phyloP scores from a whole-genome alignment of 1,140 invertebrate genomes.

The Melitaea cinxia region DNA sequence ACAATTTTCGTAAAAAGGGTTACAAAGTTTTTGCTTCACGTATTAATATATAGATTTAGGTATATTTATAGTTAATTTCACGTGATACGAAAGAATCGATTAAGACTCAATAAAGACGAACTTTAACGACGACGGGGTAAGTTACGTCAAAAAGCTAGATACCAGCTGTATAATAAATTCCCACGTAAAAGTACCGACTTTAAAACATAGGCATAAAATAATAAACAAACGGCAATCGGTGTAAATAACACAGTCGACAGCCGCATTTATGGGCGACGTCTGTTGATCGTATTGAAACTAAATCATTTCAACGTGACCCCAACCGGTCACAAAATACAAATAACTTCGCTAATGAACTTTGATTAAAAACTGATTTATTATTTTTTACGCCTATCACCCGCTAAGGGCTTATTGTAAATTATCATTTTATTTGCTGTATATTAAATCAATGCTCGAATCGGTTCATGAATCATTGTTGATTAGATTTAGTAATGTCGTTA shows the following conservation, averaged over 20 bases:
- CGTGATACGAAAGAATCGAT: background rate
- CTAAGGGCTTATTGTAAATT: slow-evolving; percentile 23
- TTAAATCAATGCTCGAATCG: slow-evolving; percentile 3
- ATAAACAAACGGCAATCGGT: slow-evolving; percentile 64
- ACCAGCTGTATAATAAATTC: slow-evolving; percentile 56
- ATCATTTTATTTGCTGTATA: slow-evolving; percentile 15
- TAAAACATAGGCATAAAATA: slow-evolving; percentile 63
- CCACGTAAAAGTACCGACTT: slow-evolving; percentile 53
- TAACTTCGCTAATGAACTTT: slow-evolving; percentile 67
- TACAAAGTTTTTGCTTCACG: too few relatives aligned
- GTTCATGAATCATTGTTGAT: slow-evolving; percentile 19
- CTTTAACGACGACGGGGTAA: slow-evolving; percentile 17
- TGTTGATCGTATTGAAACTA: slow-evolving; percentile 70
- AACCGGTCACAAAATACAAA: slow-evolving; percentile 52
- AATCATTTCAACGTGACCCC: slow-evolving; percentile 67
- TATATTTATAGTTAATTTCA: background rate
- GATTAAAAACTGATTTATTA: slow-evolving; percentile 55
- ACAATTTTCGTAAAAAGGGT: too few relatives aligned
- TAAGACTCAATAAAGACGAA: background rate
- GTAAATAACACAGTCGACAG: slow-evolving; percentile 66
- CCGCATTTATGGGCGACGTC: slow-evolving; percentile 60
- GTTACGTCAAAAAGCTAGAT: slow-evolving; percentile 34
- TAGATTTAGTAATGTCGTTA: background rate
- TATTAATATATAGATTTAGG: too few relatives aligned
- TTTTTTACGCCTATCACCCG: slow-evolving; percentile 17